Percentiles rank a stretch among this genome's conserved stretches.
These are phyloP conservation scores for Gerris lacustris DNA, from an alignment of 2,888 invertebrate species.

Conservation along the genomic window DNA sequence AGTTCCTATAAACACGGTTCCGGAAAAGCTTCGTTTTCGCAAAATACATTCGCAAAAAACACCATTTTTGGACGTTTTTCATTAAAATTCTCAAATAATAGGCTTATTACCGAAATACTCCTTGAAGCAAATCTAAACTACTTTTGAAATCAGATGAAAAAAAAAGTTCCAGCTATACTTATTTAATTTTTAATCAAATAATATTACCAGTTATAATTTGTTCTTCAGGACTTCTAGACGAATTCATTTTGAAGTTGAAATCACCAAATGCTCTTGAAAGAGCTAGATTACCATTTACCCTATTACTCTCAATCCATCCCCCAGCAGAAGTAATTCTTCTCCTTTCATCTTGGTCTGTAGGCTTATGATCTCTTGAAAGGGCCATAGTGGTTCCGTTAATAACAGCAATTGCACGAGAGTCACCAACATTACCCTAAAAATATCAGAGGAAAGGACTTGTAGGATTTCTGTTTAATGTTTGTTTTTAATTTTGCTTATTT, in stretches of 20 bases:
- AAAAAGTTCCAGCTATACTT: too few species aligned
- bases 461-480: too few species aligned
- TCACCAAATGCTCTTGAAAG: conserved; percentile 23
- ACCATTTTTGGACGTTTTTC: too few species aligned
- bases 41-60: too few species aligned
- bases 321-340: conserved; percentile 22
- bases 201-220: conserved; percentile 88
- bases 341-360: conserved; percentile 18
- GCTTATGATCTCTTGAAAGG: conserved; percentile 24
- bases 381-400: conserved; percentile 16
- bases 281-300: conserved; percentile 24
- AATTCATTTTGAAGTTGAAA: conserved; percentile 47
- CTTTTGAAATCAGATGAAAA: too few species aligned
- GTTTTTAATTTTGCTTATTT: too few species aligned
- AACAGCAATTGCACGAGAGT: conserved; percentile 22
- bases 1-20: too few species aligned
- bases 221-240: conserved; percentile 70
- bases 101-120: too few species aligned
- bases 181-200: not conserved
- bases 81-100: too few species aligned
- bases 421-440: conserved; percentile 20
- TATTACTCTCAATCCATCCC: conserved; percentile 21
- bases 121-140: too few species aligned
- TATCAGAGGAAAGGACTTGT: not conserved
- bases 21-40: too few species aligned